Percentiles rank a stretch among this genome's conserved stretches.
phyloP scores from a whole-genome alignment of 1,140 invertebrate species.

The Sarcophaga peregrina region DNA sequence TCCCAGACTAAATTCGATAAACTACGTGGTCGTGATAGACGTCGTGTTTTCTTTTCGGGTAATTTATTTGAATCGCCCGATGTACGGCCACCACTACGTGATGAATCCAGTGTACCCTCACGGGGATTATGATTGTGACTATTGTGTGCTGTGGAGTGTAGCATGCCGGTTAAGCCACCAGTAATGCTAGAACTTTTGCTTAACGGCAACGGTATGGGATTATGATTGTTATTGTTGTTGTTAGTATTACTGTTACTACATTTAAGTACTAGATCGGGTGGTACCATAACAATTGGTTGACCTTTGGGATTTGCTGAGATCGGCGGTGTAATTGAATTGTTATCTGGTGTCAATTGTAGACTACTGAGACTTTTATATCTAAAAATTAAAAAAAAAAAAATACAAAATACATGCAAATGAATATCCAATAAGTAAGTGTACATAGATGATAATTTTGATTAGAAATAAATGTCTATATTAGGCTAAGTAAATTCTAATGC shows the following conservation, averaged over 20 bases:
- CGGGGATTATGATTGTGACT: constrained; percentile 52
- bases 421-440: too few relatives aligned
- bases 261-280: constrained; percentile 62
- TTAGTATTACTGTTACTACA: constrained; percentile 60
- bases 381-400: constrained; percentile 27
- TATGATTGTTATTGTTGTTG: constrained; percentile 46
- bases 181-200: constrained; percentile 60
- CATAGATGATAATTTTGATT: too few relatives aligned
- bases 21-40: constrained; percentile 81
- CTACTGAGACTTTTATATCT: constrained; percentile 66
- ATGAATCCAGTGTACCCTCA: constrained; percentile 86
- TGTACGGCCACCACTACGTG: constrained; percentile 85
- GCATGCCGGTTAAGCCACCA: constrained; percentile 43
- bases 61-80: constrained; percentile 84
- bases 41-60: constrained; percentile 83
- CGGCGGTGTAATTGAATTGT: constrained; percentile 55
- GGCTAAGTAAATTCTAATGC: too few relatives aligned
- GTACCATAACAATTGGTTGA: constrained; percentile 50
- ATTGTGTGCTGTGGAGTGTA: not conserved
- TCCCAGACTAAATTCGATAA: constrained; percentile 90
- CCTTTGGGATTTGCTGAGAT: constrained; percentile 63
- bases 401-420: too few relatives aligned
- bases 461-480: too few relatives aligned
- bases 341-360: constrained; percentile 63
- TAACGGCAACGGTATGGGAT: constrained; percentile 50